Conservation (phyloP, 2,888 invertebrate genomes). For the Lissonota sp. region DNA sequence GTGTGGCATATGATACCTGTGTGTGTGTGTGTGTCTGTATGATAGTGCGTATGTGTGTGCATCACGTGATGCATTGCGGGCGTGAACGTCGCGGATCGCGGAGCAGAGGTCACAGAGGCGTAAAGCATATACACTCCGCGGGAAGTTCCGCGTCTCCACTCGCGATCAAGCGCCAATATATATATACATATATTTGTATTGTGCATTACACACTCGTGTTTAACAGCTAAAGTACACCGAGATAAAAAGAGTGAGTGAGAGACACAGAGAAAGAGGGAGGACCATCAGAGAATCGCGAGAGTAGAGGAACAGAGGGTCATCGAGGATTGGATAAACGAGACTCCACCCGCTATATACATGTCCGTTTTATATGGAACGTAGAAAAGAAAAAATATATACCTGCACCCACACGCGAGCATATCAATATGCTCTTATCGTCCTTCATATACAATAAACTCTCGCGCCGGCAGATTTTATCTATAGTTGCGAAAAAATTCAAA, state of each 20-base stretch:
- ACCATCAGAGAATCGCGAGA: slow-evolving; percentile 33
- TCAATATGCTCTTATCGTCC: too few species aligned
- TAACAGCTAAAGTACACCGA: slow-evolving; percentile 30
- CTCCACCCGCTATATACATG: slow-evolving; percentile 79
- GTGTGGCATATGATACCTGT: neutral
- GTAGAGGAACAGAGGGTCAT: slow-evolving; percentile 73
- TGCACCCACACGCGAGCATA: slow-evolving; percentile 80
- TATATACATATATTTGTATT: neutral
- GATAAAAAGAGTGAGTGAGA: slow-evolving; percentile 63
- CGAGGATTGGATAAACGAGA: slow-evolving; percentile 82
- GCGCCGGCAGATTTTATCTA: too few species aligned
- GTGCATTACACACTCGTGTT: slow-evolving; percentile 11
- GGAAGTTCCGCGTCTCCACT: slow-evolving; percentile 37
- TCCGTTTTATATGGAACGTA: slow-evolving; percentile 61
- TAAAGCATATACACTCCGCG: slow-evolving; percentile 47
- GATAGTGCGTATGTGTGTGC: slow-evolving; percentile 8
- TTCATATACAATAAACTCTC: too few species aligned
- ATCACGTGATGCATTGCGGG: slow-evolving; percentile 55
- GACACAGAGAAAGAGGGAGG: slow-evolving; percentile 62
- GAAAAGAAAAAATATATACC: slow-evolving; percentile 66
- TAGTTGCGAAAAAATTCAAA: too few species aligned
- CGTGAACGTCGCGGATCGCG: slow-evolving; percentile 61
- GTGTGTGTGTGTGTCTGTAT: neutral
- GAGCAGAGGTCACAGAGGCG: slow-evolving; percentile 59
- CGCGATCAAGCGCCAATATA: slow-evolving; percentile 14